Conservation (phyloP, 2,113 vertebrate genomes). For the Elgaria multicarinata region DNA sequence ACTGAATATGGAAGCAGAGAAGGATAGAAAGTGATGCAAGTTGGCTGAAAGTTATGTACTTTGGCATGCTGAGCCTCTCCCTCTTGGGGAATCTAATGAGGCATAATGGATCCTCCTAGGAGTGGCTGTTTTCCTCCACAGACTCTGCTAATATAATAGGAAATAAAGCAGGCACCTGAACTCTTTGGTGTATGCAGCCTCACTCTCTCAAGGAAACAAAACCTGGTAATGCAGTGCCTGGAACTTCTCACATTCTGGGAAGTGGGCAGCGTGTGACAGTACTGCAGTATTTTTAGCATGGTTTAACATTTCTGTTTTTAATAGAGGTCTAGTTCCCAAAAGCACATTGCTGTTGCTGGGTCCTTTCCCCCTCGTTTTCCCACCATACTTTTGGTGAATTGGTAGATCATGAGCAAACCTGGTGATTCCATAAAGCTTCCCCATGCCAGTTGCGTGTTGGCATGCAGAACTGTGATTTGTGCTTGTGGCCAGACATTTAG, state of each 20-base stretch:
- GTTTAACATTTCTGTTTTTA: constrained; percentile 62
- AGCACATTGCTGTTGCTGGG: not conserved
- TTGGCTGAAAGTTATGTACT: not conserved
- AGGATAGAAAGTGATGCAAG: not conserved
- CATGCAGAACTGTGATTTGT: not conserved
- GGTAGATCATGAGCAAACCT: not conserved
- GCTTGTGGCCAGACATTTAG: not conserved
- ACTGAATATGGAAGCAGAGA: not conserved
- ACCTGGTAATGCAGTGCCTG: not conserved
- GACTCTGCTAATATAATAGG: not conserved
- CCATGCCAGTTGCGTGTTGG: not conserved
- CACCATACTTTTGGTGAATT: not conserved
- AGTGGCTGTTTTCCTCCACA: not conserved
- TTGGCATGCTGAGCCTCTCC: not conserved
- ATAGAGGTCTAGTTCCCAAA: constrained; percentile 60
- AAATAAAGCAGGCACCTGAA: not conserved
- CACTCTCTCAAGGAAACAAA: not conserved
- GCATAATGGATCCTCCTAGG: not conserved
- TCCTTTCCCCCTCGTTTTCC: not conserved
- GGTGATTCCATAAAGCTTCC: not conserved
- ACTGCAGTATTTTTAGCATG: constrained; percentile 53
- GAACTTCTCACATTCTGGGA: not conserved
- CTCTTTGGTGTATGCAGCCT: not conserved
- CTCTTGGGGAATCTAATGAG: not conserved
- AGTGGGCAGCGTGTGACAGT: not conserved